Conservation (phyloP, 1,140 invertebrate species). For the Atta colombica region DNA sequence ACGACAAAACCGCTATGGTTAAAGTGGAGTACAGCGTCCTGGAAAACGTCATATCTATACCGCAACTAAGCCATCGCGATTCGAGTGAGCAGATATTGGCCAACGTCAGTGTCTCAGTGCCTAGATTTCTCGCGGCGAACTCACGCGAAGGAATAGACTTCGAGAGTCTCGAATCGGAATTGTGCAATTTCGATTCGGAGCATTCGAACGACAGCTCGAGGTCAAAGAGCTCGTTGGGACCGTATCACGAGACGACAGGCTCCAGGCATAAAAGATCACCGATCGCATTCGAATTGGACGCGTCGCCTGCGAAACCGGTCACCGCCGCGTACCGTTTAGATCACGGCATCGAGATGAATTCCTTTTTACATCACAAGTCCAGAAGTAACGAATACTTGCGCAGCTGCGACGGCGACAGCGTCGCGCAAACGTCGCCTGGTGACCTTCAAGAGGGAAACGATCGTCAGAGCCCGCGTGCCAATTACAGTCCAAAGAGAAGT, state of each 20-base stretch:
- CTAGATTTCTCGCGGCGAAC: constrained; percentile 82
- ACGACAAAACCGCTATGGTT: constrained; percentile 72
- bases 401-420: constrained; percentile 66
- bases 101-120: constrained; percentile 55
- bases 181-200: constrained; percentile 82
- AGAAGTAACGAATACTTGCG: constrained; percentile 78
- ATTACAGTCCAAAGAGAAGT: constrained; percentile 69
- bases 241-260: constrained; percentile 71
- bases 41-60: constrained; percentile 76
- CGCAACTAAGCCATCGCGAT: constrained; percentile 70
- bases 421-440: constrained; percentile 46
- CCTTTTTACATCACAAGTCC: constrained; percentile 71
- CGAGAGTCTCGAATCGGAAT: constrained; percentile 82
- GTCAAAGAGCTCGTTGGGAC: constrained; percentile 77
- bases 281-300: constrained; percentile 67
- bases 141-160: constrained; percentile 85
- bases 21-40: constrained; percentile 81
- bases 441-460: constrained; percentile 59
- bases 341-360: constrained; percentile 57
- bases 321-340: constrained; percentile 39
- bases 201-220: constrained; percentile 81
- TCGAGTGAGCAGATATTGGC: constrained; percentile 59
- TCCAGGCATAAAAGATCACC: constrained; percentile 67
- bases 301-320: constrained; percentile 21
- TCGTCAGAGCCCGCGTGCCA: constrained; percentile 60